A percentile compares a stretch with the other conserved stretches of the same genome.
Conservation (phyloP, 2,797 vertebrate species). For the Malacoctenus gilli region DNA sequence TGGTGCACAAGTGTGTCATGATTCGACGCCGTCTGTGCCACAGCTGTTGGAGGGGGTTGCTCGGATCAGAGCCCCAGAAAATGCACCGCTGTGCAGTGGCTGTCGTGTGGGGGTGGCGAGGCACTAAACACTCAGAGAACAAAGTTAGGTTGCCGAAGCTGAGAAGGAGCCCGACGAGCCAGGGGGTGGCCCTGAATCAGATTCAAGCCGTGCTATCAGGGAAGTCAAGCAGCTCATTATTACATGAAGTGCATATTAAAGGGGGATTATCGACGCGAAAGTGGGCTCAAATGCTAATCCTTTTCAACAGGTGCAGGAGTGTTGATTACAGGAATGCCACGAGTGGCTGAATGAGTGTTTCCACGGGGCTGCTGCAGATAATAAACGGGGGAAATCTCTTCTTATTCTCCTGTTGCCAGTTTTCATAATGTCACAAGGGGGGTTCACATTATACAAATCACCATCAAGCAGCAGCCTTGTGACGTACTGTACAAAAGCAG, state of each 20-base stretch:
- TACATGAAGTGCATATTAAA: conserved; percentile 70
- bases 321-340: conserved; percentile 49
- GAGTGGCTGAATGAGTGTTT: conserved; percentile 36
- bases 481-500: too few relatives aligned
- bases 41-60: conserved; percentile 24
- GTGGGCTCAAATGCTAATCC: conserved; percentile 62
- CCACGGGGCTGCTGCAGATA: conserved; percentile 21
- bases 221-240: conserved; percentile 71
- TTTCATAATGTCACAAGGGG: too few relatives aligned
- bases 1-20: conserved; percentile 10
- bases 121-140: conserved; percentile 27
- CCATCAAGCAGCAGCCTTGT: too few relatives aligned
- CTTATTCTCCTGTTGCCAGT: too few relatives aligned
- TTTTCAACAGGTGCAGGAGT: conserved; percentile 63
- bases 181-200: conserved; percentile 55
- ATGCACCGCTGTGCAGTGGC: conserved; percentile 23
- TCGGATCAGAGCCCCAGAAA: conserved; percentile 38
- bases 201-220: conserved; percentile 58
- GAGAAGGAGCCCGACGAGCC: conserved; percentile 24
- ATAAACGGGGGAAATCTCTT: too few relatives aligned
- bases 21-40: too few relatives aligned
- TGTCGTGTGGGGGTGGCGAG: conserved; percentile 3
- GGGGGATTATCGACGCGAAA: conserved; percentile 59
- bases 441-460: too few relatives aligned
- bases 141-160: conserved; percentile 43